Base-by-base conservation (phyloP, 2,113 vertebrate genomes). In the Lates calcarifer region DNA sequence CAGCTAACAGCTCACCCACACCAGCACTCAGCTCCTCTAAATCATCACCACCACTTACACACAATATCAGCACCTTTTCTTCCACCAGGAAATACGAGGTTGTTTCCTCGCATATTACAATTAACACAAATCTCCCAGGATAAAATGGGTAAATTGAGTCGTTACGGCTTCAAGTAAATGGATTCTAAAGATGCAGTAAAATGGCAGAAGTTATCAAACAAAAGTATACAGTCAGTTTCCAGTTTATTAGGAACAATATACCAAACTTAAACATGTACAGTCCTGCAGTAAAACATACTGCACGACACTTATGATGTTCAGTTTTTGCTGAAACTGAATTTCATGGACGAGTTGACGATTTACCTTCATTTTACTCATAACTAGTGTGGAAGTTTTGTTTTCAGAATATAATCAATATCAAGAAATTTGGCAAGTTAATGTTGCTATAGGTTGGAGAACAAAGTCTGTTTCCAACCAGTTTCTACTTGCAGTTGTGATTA, bases 1-100 rank as follows among this genome's bases (percentile, higher is more conserved):
- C 90, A 87, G 79, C 67, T 81, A 33, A 53, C 81, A 74, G 70
- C 82, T 82, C 84, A 66, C 74, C 68, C 86, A 87, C 86, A 81
- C 61, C 78, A 86, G 49, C 76, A 74, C 31, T 75, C 80, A 81
- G 61, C 76, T 0, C 66, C 9, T 70, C 51, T 57, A 68, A 65
- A 67, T 67, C 67, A 71, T 60, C 79, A 69, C 33, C 70, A 31
- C n/a, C 29, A 5, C 79, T 55, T 9, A 33, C 77, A 60, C 79
- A 60, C 77, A 74, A 1, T 39, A 57, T 70, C 62, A 26, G 56
- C 79, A 79, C 84, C 83, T 82, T 76, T 26, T 58, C 61, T 31
- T 74, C 53, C 76, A 82, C 62, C 62, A 39, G 60, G 70, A 87
- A 68, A 45, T 1, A 10, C 45, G 18, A 37, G 2, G 31, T 28